A percentile compares a stretch with the other conserved stretches of the same genome.
phyloP scores from a whole-genome alignment of 2,888 invertebrate species.

The Pogonocherus hispidulus region DNA sequence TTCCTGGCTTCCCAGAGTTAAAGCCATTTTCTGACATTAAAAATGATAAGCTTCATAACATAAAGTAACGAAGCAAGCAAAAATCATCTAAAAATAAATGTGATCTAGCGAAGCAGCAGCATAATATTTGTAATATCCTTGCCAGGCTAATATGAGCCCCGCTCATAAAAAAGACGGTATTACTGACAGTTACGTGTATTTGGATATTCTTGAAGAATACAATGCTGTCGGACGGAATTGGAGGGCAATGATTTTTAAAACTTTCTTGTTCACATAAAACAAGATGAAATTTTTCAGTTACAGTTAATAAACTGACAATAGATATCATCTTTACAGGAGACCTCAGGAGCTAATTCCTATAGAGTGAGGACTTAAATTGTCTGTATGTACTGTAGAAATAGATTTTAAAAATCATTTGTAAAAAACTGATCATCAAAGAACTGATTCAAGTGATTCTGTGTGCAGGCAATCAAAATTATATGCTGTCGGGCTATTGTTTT shows the following conservation, averaged over 20 bases:
- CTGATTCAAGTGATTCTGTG: no score
- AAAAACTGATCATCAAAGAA: no score
- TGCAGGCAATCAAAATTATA: no score
- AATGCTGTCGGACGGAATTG: not conserved
- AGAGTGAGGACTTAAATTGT: no score
- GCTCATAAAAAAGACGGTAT: conserved; percentile 15
- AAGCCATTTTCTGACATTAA: conserved; percentile 1
- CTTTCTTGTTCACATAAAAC: not conserved
- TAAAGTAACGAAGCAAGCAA: conserved; percentile 20
- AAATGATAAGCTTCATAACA: conserved; percentile 12
- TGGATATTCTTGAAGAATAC: conserved; percentile 7
- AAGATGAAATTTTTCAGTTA: conserved; percentile 3
- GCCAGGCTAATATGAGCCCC: conserved; percentile 6
- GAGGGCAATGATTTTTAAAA: not conserved
- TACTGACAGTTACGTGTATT: conserved; percentile 7
- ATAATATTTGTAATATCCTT: conserved; percentile 15
- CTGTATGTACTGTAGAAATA: no score
- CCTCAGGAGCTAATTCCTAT: no score
- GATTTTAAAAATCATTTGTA: no score
- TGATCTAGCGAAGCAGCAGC: conserved; percentile 5
- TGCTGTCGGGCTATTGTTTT: no score
- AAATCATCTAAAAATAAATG: conserved; percentile 23
- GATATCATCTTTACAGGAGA: no score
- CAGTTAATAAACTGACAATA: not conserved
- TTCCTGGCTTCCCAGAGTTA: not conserved